phyloP scores from a whole-genome alignment of 2,888 invertebrate species.

The Eumerus sabulonum region DNA sequence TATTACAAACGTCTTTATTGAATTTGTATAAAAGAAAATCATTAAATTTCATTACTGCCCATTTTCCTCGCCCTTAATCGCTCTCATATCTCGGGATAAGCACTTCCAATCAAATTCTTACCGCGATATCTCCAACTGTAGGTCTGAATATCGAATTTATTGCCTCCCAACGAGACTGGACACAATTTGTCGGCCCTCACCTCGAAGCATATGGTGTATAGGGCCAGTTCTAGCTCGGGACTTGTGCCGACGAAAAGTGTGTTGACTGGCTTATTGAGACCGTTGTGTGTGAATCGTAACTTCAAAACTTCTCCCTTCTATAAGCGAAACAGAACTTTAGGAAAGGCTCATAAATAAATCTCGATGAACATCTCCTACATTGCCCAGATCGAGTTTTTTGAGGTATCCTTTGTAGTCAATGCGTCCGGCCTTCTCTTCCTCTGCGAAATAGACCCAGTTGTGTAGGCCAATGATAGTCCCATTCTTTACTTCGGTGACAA shows the following conservation, averaged over 20 bases:
- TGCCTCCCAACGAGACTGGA: conserved; percentile 85
- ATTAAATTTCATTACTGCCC: conserved; percentile 11
- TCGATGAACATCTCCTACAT: conserved; percentile 80
- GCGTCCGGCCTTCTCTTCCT: conserved; percentile 85
- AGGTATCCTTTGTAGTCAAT: conserved; percentile 90
- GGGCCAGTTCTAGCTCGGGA: conserved; percentile 93
- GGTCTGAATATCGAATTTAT: conserved; percentile 86
- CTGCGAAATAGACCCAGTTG: conserved; percentile 93
- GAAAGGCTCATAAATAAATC: too few relatives aligned
- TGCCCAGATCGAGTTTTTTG: conserved; percentile 85
- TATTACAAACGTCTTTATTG: too few relatives aligned
- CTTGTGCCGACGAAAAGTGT: conserved; percentile 91
- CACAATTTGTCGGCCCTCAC: conserved; percentile 87
- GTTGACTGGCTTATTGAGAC: conserved; percentile 87
- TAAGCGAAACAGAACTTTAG: not conserved
- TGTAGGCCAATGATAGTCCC: conserved; percentile 90
- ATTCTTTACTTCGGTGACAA: conserved; percentile 91
- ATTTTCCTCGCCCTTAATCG: conserved; percentile 20
- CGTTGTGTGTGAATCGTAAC: conserved; percentile 85
- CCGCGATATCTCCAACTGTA: conserved; percentile 87
- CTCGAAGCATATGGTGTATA: conserved; percentile 93
- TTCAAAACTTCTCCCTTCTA: conserved; percentile 89
- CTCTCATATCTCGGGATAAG: conserved; percentile 87
- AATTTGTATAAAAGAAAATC: too few relatives aligned
- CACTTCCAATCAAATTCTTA: conserved; percentile 89